These are phyloP conservation scores for Schizopygopsis pylzovi DNA, from an alignment of 2,797 vertebrate species.

Conservation along the genomic window DNA sequence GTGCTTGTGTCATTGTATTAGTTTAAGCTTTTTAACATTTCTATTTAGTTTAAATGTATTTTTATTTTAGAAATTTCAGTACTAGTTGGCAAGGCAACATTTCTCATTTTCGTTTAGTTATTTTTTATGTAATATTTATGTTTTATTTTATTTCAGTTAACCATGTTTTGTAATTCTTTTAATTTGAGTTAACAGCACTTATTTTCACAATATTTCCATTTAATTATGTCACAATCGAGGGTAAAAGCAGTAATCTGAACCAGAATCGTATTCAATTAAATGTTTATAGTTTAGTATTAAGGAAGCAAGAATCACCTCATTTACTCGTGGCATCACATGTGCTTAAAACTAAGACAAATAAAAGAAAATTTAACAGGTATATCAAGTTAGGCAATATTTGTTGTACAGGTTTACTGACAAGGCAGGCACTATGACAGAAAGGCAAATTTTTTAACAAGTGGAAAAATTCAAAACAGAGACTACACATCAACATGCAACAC, in stretches of 20 bases:
- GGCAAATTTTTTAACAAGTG: slow-evolving; percentile 37
- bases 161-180: neutral
- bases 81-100: neutral
- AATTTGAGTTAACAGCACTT: neutral
- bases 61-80: neutral
- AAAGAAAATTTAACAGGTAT: neutral
- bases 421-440: slow-evolving; percentile 5
- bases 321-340: neutral
- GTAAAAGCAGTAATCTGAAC: neutral
- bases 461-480: slow-evolving; percentile 43
- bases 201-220: neutral
- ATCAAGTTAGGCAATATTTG: slow-evolving; percentile 12
- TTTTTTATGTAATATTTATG: neutral
- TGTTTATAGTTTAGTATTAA: neutral
- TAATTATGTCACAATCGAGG: neutral
- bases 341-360: neutral
- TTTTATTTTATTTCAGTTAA: neutral
- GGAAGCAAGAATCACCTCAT: neutral
- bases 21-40: neutral
- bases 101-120: neutral
- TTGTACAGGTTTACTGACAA: neutral
- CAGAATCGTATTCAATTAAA: neutral
- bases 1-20: neutral
- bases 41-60: neutral
- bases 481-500: neutral